Evolutionary conservation across 64 coral and sea anemone genomes (phyloP).

Genomic region (Astreopora myriophthalma): DNA sequence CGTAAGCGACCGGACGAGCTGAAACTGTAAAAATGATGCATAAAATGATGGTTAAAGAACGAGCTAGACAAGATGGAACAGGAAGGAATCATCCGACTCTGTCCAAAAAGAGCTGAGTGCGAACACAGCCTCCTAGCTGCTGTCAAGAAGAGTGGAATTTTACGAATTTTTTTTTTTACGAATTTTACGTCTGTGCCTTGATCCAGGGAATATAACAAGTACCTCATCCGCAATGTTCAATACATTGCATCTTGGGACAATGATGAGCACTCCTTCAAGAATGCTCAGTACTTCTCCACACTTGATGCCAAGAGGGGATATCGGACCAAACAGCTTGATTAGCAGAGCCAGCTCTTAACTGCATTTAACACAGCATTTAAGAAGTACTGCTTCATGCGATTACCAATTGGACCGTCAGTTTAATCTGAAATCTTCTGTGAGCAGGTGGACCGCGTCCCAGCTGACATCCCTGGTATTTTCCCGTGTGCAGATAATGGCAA

Average conservation of each 20-base stretch:
- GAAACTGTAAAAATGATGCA: no score
- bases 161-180: no score
- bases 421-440: conserved; percentile 82
- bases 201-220: background rate
- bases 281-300: conserved; percentile 68
- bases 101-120: no score
- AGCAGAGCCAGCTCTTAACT: conserved; percentile 66
- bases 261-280: conserved; percentile 25
- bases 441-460: conserved; percentile 43
- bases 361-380: conserved; percentile 76
- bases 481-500: no score
- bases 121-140: no score
- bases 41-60: no score
- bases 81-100: no score
- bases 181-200: no score
- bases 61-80: no score
- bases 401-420: conserved; percentile 52
- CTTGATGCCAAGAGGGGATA: conserved; percentile 66
- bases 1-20: no score
- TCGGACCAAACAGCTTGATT: conserved; percentile 73
- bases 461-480: conserved; percentile 55
- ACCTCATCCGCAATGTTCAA: conserved; percentile 35
- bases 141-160: no score
- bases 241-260: conserved; percentile 57
- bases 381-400: conserved; percentile 71